Evolutionary conservation across 1,140 invertebrate species (phyloP), one percentile per base, ranked within the genome.

Genomic region (Mesaphorura yosii): DNA sequence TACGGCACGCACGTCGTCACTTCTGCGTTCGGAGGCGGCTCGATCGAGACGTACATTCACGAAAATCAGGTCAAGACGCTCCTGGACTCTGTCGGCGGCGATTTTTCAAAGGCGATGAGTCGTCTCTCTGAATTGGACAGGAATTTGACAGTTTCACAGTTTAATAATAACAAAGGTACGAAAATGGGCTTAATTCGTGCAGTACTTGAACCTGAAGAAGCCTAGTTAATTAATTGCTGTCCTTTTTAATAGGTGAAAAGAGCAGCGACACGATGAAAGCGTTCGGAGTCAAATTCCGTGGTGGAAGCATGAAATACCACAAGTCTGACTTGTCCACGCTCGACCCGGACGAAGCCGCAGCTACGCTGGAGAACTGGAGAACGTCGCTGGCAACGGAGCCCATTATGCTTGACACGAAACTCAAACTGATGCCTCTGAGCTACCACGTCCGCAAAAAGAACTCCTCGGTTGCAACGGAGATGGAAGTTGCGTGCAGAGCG

Each of bases 1-100:
- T 50, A 39, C 28, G 48, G 48, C 0, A 50, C 48, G 12, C 48
- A 50, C 28, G 2, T 50, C 0, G 22, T 50, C 19, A 22, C 12
- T 25, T 20, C 31, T 3, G 48, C 48, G 6, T 50, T 3, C 20
- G 48, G 48, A 1, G 48, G 48, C 0, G 48, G 48, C 0, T 50
- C 48, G 12, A 50, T 50, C 28, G 48, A 50, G 38, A 22, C 38
- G 1, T 23, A 19, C 19, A 26, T 26, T 5, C 23, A 46, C 17
- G 22, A 25, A 22, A 34, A 50, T 17, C 17, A 50, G 19, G 19
- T 39, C 10, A 23, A 3, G 1, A 2, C 23, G 2, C 23, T n/a
- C 17, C 2, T 50, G 2, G 34, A 48, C 10, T 10, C n/a, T 10
- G n/a, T n/a, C n/a, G 31, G 31, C 10, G 31, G 31, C 10, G 31